phyloP scores from a whole-genome alignment of 2,888 invertebrate species.

The Luperina testacea region DNA sequence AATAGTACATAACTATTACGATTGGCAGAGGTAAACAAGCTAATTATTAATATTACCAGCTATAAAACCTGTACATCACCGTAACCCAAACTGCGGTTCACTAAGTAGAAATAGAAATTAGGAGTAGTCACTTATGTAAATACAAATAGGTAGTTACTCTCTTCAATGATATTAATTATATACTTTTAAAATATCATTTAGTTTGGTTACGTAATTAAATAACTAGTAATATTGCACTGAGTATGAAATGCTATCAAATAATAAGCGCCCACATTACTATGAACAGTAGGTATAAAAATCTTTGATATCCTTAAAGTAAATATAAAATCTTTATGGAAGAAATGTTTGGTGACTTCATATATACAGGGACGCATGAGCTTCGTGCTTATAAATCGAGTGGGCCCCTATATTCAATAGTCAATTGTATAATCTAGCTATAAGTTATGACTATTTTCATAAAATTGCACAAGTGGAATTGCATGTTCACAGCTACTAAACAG shows the following conservation, averaged over 20 bases:
- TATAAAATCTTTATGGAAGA: constrained; percentile 89
- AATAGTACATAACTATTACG: constrained; percentile 89
- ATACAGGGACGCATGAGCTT: constrained; percentile 82
- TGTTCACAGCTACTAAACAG: constrained; percentile 89
- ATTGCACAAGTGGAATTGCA: constrained; percentile 90
- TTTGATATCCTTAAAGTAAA: constrained; percentile 88
- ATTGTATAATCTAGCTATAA: constrained; percentile 89
- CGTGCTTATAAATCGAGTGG: constrained; percentile 85
- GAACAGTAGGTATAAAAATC: constrained; percentile 85
- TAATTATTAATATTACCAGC: constrained; percentile 90
- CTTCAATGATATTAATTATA: constrained; percentile 88
- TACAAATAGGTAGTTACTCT: constrained; percentile 90
- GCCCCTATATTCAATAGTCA: constrained; percentile 89
- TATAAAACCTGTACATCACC: constrained; percentile 89
- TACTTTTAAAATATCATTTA: constrained; percentile 89
- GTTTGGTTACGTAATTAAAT: constrained; percentile 91
- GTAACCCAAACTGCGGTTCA: constrained; percentile 88
- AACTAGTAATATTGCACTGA: constrained; percentile 91
- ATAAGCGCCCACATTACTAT: constrained; percentile 89
- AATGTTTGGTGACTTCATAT: constrained; percentile 85
- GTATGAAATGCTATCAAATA: constrained; percentile 90
- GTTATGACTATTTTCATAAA: constrained; percentile 89
- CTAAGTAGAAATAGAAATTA: constrained; percentile 85
- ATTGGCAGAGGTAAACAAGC: constrained; percentile 90
- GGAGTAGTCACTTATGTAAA: constrained; percentile 87